Evolutionary conservation across 2,113 vertebrate species (phyloP).

Genomic region (Setophaga petechia): DNA sequence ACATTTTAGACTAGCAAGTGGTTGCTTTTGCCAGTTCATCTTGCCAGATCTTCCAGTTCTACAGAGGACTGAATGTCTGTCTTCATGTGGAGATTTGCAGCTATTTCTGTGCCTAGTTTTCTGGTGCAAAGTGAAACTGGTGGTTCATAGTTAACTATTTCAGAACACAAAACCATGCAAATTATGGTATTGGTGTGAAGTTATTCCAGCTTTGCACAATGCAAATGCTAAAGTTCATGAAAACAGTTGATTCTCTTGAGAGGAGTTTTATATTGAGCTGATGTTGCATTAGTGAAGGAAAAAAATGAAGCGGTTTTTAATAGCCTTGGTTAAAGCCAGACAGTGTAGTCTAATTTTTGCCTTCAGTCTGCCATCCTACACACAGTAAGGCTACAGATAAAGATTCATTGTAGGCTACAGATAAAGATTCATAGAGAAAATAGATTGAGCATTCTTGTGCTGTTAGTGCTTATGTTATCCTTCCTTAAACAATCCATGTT

Average conservation of each 20-base stretch:
- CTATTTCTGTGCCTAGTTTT: neutral
- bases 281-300: neutral
- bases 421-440: neutral
- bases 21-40: neutral
- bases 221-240: neutral
- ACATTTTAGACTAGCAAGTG: neutral
- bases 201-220: conserved; percentile 9
- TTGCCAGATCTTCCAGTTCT: neutral
- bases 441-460: neutral
- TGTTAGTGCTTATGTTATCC: neutral
- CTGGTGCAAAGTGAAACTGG: neutral
- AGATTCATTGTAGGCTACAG: neutral
- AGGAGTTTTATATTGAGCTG: neutral
- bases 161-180: conserved; percentile 17
- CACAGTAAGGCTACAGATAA: neutral
- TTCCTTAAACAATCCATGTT: neutral
- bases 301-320: neutral
- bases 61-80: neutral
- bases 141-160: neutral
- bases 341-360: neutral
- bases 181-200: neutral
- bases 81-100: neutral
- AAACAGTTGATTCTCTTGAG: neutral
- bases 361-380: neutral
- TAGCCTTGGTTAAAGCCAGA: neutral